Conservation (phyloP, 1,140 invertebrate genomes). For the Drosophila teissieri region DNA sequence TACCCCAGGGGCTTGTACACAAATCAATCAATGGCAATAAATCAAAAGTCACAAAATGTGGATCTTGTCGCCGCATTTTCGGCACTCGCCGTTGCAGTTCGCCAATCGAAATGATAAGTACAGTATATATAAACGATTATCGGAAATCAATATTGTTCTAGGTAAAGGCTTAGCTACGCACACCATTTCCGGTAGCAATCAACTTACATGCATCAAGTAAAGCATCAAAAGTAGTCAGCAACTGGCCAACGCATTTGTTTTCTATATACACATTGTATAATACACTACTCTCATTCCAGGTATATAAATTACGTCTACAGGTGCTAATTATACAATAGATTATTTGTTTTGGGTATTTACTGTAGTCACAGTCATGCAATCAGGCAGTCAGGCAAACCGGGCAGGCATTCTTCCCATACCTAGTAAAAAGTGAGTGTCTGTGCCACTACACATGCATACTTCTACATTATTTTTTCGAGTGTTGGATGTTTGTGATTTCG, state of each 20-base stretch:
- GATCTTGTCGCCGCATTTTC: conserved; percentile 11
- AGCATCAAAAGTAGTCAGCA: conserved; percentile 60
- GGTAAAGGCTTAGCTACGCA: conserved; percentile 62
- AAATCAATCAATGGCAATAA: conserved; percentile 51
- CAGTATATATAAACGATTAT: conserved; percentile 11
- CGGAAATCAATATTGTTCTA: conserved; percentile 45
- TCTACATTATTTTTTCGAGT: conserved; percentile 26
- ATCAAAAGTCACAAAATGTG: conserved; percentile 30
- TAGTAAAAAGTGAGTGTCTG: conserved; percentile 33
- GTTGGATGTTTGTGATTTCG: conserved; percentile 21
- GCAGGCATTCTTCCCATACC: conserved; percentile 58
- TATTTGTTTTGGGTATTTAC: conserved; percentile 23
- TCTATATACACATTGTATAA: conserved; percentile 56
- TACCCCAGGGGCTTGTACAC: conserved; percentile 74
- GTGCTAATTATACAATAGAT: conserved; percentile 38
- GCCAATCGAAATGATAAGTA: conserved; percentile 27
- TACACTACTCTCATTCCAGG: conserved; percentile 56
- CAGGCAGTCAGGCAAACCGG: conserved; percentile 65
- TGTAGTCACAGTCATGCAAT: conserved; percentile 66
- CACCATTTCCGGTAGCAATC: conserved; percentile 51
- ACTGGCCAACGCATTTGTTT: conserved; percentile 46
- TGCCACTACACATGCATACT: conserved; percentile 64
- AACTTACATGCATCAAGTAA: conserved; percentile 72
- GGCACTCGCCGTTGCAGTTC: conserved; percentile 16
- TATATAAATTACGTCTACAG: conserved; percentile 26